phyloP scores from a whole-genome alignment of 35 echinoderm and acorn worm species.

The Apostichopus japonicus region DNA sequence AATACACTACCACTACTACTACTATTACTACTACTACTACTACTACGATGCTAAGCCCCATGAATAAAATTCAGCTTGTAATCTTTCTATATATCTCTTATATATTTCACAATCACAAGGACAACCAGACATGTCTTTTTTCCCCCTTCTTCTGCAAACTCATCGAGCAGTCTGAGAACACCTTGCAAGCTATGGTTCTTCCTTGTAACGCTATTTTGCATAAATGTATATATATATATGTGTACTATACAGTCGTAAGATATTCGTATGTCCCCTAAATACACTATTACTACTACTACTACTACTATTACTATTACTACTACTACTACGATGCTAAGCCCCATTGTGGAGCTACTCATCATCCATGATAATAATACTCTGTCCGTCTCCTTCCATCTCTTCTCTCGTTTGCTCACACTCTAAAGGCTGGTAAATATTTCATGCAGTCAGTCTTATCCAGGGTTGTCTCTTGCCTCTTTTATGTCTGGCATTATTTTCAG shows the following conservation, averaged over 20 bases:
- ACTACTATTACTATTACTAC: not conserved
- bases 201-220: no score
- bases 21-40: constrained; percentile 17
- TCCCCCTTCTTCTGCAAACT: no score
- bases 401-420: no score
- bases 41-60: constrained; percentile 27
- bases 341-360: constrained; percentile 38
- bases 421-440: constrained; percentile 36
- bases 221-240: no score
- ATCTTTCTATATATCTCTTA: no score
- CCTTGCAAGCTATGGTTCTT: no score
- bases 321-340: constrained; percentile 11
- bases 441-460: constrained; percentile 44
- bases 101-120: no score
- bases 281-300: not conserved
- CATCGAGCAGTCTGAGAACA: no score
- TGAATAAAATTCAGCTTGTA: no score
- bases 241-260: no score
- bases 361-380: constrained; percentile 17
- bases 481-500: constrained; percentile 25
- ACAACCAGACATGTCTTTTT: no score
- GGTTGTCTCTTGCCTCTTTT: not conserved
- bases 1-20: not conserved
- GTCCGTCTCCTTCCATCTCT: not conserved
- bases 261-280: no score